Conservation (phyloP, 2,888 invertebrate genomes). For the Dysmachus trigonus region DNA sequence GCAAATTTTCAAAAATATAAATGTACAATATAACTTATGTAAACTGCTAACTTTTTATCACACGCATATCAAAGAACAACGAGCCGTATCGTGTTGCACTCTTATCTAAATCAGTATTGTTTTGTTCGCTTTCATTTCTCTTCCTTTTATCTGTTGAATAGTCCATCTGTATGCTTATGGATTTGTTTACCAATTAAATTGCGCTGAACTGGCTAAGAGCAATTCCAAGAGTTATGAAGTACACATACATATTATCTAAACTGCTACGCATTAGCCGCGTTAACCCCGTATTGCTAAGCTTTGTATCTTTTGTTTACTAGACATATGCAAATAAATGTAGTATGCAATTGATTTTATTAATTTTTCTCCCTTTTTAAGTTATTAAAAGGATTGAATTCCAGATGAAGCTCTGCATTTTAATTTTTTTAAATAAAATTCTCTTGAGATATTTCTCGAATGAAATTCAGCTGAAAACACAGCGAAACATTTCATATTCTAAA, state of each 20-base stretch:
- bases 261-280: neutral
- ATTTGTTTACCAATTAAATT: neutral
- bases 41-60: neutral
- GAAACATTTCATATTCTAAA: conserved; percentile 2
- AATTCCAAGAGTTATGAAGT: neutral
- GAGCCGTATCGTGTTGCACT: neutral
- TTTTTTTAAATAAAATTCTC: neutral
- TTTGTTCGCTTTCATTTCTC: neutral
- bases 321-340: neutral
- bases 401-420: neutral
- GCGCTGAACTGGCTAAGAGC: neutral
- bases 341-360: neutral
- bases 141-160: neutral
- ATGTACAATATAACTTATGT: neutral
- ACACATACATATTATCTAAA: neutral
- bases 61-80: neutral
- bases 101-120: neutral
- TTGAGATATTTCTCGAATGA: neutral
- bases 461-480: conserved; percentile 7
- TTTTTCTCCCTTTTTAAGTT: neutral
- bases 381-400: neutral
- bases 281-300: neutral
- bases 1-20: neutral
- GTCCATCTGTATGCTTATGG: neutral
- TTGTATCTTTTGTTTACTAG: neutral